Conservation (phyloP, 1,140 invertebrate genomes). For the Zaprionus tsacasi region DNA sequence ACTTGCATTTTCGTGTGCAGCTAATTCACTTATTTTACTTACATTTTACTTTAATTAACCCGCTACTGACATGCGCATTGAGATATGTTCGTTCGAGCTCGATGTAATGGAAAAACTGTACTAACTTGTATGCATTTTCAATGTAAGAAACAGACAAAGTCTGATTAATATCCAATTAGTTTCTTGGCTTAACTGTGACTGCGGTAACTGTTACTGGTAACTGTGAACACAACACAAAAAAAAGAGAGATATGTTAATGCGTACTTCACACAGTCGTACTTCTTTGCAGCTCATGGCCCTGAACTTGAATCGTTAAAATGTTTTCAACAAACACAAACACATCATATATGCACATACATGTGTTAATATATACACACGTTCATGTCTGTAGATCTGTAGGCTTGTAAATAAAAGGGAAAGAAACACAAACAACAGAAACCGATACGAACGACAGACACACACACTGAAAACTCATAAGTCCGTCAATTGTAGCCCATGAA, state of each 20-base stretch:
- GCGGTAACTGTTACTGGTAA: not conserved
- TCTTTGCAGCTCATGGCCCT: conserved; percentile 19
- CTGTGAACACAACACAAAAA: not conserved
- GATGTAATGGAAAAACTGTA: too few relatives aligned
- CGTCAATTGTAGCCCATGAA: conserved; percentile 17
- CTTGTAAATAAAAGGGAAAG: not conserved
- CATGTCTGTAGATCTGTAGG: not conserved
- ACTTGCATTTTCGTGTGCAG: not conserved
- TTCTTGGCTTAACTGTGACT: not conserved
- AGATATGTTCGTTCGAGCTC: not conserved
- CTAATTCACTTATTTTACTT: not conserved
- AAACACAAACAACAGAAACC: not conserved
- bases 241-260: conserved; percentile 2
- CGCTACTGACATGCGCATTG: not conserved
- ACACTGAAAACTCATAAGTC: not conserved
- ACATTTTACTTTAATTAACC: not conserved
- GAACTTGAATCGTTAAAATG: conserved; percentile 39
- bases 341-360: conserved; percentile 4
- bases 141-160: not conserved
- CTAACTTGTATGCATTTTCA: too few relatives aligned
- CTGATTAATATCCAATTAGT: not conserved
- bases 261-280: not conserved
- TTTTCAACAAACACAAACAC: conserved; percentile 13
- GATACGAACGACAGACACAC: not conserved
- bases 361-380: not conserved